Evolutionary conservation across 2,113 vertebrate genomes (phyloP).

Genomic region (Calidris pugnax): DNA sequence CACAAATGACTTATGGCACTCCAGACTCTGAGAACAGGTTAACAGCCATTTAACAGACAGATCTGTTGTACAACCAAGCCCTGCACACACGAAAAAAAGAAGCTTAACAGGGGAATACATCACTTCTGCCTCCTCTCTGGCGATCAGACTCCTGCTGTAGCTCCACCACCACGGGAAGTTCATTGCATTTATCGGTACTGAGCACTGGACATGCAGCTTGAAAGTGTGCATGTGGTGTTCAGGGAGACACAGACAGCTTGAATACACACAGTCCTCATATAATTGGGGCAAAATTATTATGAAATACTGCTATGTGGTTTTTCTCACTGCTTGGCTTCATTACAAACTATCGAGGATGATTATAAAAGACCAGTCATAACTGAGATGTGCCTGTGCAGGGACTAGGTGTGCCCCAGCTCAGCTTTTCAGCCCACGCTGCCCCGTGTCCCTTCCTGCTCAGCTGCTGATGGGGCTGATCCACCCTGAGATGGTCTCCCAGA

Average conservation of each 20-base stretch:
- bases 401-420: not conserved
- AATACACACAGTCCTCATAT: not conserved
- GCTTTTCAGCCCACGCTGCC: not conserved
- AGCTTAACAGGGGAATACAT: not conserved
- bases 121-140: not conserved
- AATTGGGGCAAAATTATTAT: not conserved
- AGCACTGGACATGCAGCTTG: not conserved
- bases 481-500: not conserved
- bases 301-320: not conserved
- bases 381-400: not conserved
- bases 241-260: not conserved
- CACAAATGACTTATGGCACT: not conserved
- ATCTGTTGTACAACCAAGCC: not conserved
- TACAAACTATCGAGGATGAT: not conserved
- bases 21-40: not conserved
- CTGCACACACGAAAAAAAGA: not conserved
- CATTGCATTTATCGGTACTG: constrained; percentile 8
- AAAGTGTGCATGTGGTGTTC: not conserved
- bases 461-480: not conserved
- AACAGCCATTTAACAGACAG: not conserved
- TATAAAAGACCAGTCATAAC: not conserved
- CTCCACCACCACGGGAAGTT: not conserved
- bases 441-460: not conserved
- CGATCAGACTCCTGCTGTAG: not conserved
- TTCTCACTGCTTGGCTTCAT: not conserved